A percentile compares a stretch with the other conserved stretches of the same genome.
These are phyloP conservation scores for Teleiodes luculella DNA, from an alignment of 2,888 invertebrate genomes.

Conservation along the genomic window DNA sequence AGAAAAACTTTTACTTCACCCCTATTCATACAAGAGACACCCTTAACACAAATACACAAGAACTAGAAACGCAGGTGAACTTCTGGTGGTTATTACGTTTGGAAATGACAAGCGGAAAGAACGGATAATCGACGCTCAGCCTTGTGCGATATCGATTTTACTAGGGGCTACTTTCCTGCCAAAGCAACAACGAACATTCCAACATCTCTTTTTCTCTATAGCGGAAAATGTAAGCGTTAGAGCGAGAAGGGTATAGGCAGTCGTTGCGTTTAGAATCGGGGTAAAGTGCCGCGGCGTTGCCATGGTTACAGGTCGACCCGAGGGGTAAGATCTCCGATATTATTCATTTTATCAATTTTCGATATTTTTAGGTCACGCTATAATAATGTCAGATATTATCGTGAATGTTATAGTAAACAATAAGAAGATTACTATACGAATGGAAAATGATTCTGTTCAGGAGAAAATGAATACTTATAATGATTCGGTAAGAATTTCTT, in stretches of 20 bases:
- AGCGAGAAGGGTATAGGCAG: constrained; percentile 34
- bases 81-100: not conserved
- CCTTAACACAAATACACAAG: not conserved
- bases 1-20: constrained; percentile 23
- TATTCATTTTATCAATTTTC: constrained; percentile 56
- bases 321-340: constrained; percentile 73
- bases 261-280: constrained; percentile 29
- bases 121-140: constrained; percentile 78
- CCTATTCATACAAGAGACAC: constrained; percentile 19
- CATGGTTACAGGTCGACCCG: constrained; percentile 55
- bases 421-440: constrained; percentile 32
- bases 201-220: constrained; percentile 36
- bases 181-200: constrained; percentile 33
- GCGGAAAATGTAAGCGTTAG: constrained; percentile 21
- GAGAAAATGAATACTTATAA: constrained; percentile 38
- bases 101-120: constrained; percentile 26
- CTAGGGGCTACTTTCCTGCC: constrained; percentile 52
- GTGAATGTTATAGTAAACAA: constrained; percentile 45
- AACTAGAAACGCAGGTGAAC: constrained; percentile 15
- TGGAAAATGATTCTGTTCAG: constrained; percentile 30
- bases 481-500: constrained; percentile 53
- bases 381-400: constrained; percentile 44
- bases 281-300: constrained; percentile 55
- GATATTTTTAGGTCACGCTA: constrained; percentile 56
- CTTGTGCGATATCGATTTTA: constrained; percentile 80